Base-by-base conservation (phyloP, 2,797 vertebrate genomes). In the Cyclura pinguis region DNA sequence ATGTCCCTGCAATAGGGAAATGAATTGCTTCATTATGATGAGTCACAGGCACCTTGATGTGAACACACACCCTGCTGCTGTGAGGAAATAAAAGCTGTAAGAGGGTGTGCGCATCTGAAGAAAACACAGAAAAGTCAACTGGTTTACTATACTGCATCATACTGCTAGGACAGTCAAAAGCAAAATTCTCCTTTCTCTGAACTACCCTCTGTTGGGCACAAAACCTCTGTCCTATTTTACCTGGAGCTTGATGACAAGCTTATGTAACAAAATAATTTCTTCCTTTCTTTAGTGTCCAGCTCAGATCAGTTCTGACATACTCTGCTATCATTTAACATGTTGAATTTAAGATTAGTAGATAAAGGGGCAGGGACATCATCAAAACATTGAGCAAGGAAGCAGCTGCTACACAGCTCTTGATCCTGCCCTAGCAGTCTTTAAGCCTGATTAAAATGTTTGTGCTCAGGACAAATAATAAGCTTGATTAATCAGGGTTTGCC, bases 1-100 rank as follows among this genome's bases (percentile, higher is more conserved):
- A 88, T 52, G 73, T 93, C 87, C 35, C 74, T 4, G 72, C 52
- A 81, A 88, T 20, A 76, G 87, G 86, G 93, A 92, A 91, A 92
- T 57, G 2, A 91, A 92, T 2, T 89, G 85, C 72, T 84, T 85
- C 88, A 85, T 82, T 90, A 0, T 4, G 87, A 38, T 94, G 91
- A 94, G 57, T 94, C 93, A 88, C 22, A 42, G 86, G 16, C 57
- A 91, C 18, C 73, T 91, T 85, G 87, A 32, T 77, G 84, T n/a
- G 47, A 50, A 0, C 0, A 69, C 93, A 86, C 29, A 32, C 9
- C 13, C 35, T 77, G 59, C 64, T 24, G 59, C 22, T 89, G 32
- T 87, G 89, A 77, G 42, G 88, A 50, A 32, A 24, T 27, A 62
- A 27, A 62, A 18, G 38, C 1, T 72, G 57, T 81, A 27, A n/a